A percentile compares a stretch with the other conserved stretches of the same genome.
Evolutionary conservation across 2,888 invertebrate genomes (phyloP).

Genomic region (Deroplatys truncata): DNA sequence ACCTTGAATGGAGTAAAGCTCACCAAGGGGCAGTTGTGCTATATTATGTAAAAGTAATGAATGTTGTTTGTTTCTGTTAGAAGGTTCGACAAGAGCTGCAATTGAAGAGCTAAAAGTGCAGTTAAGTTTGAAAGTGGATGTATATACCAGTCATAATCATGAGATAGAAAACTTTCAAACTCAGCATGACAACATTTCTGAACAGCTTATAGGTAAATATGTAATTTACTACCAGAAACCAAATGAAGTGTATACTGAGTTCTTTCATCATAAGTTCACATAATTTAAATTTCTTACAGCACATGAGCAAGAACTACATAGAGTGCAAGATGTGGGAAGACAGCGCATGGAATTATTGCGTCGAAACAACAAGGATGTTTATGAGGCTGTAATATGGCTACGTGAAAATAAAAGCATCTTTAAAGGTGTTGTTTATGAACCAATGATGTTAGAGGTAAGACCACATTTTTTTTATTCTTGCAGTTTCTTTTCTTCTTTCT

Average conservation of each 20-base stretch:
- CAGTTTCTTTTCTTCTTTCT: too few relatives aligned
- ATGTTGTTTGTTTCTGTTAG: background rate
- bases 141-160: background rate
- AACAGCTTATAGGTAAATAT: background rate
- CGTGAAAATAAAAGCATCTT: constrained; percentile 64
- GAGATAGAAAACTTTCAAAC: background rate
- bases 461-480: background rate
- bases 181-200: background rate
- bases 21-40: too few relatives aligned
- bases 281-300: constrained; percentile 24
- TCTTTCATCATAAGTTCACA: background rate
- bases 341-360: constrained; percentile 53
- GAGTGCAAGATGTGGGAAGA: constrained; percentile 49
- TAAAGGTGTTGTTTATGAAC: constrained; percentile 66
- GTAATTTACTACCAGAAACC: background rate
- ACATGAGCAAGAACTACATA: constrained; percentile 45
- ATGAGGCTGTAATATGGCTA: constrained; percentile 70
- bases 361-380: constrained; percentile 54
- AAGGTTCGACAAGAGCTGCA: background rate
- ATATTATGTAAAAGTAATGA: too few relatives aligned
- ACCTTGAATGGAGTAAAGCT: too few relatives aligned
- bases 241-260: background rate
- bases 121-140: background rate
- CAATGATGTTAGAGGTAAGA: constrained; percentile 61
- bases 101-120: background rate